Conservation (phyloP, 1,140 invertebrate genomes). For the Steinernema khuongi region DNA sequence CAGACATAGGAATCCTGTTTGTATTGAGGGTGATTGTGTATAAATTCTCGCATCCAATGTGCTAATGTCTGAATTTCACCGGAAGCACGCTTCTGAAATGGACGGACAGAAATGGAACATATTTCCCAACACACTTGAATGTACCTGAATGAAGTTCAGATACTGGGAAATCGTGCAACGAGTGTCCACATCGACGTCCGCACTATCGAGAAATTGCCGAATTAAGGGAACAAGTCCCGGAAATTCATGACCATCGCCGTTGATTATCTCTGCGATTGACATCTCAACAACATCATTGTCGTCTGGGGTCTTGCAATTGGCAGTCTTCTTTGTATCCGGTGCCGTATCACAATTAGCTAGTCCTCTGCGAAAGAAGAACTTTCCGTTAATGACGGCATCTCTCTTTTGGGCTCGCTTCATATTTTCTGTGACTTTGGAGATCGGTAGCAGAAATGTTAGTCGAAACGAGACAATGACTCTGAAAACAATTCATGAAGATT, state of each 20-base stretch:
- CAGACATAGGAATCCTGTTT: constrained; percentile 79
- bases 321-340: constrained; percentile 49
- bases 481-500: constrained; percentile 90
- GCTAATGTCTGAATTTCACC: constrained; percentile 72
- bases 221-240: constrained; percentile 90
- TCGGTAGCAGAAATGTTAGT: constrained; percentile 91
- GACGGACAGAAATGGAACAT: background rate
- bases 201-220: constrained; percentile 80
- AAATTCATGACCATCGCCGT: constrained; percentile 75
- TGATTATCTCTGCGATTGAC: constrained; percentile 91
- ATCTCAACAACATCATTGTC: constrained; percentile 65
- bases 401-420: constrained; percentile 86
- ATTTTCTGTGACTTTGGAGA: constrained; percentile 97
- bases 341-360: constrained; percentile 54
- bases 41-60: constrained; percentile 83
- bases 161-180: constrained; percentile 95
- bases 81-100: constrained; percentile 51
- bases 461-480: constrained; percentile 92
- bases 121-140: background rate
- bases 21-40: constrained; percentile 81
- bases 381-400: constrained; percentile 74
- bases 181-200: constrained; percentile 92
- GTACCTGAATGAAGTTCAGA: constrained; percentile 78
- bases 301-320: constrained; percentile 35
- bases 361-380: constrained; percentile 79